These are phyloP conservation scores for Odontesthes bonariensis DNA, from an alignment of 2,113 vertebrate genomes.

Conservation along the genomic window DNA sequence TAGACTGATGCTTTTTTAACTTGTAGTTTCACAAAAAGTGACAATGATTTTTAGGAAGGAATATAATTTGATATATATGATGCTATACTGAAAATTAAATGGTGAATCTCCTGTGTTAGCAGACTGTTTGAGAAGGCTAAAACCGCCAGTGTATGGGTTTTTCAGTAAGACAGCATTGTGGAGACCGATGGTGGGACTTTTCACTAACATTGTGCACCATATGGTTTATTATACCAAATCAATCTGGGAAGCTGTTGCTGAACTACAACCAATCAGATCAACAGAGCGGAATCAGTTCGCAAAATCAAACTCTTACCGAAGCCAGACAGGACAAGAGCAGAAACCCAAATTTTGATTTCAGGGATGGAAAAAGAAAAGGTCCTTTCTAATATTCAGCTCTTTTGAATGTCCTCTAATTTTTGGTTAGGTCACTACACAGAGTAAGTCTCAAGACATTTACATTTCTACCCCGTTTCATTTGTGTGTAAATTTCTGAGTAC, in stretches of 20 bases:
- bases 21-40: too few species aligned
- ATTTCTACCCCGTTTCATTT: conserved; percentile 31
- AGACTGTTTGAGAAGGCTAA: too few species aligned
- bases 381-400: conserved; percentile 12
- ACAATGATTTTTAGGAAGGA: too few species aligned
- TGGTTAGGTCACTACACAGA: neutral
- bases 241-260: neutral
- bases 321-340: neutral
- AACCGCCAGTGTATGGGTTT: too few species aligned
- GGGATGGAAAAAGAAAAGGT: neutral
- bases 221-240: neutral
- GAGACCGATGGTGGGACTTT: too few species aligned
- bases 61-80: too few species aligned
- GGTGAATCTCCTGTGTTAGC: too few species aligned
- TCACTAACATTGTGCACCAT: neutral
- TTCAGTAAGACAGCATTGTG: too few species aligned
- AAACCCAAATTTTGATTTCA: neutral
- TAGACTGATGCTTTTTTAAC: too few species aligned
- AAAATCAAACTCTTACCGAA: neutral
- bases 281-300: neutral
- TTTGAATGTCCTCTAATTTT: too few species aligned
- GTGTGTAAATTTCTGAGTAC: conserved; percentile 32
- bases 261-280: conserved; percentile 5
- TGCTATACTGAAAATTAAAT: too few species aligned
- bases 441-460: neutral